Percentiles rank a stretch among this genome's conserved stretches.
These are phyloP conservation scores for Pachycephus smyrnensis DNA, from an alignment of 2,888 invertebrate species.

Conservation along the genomic window DNA sequence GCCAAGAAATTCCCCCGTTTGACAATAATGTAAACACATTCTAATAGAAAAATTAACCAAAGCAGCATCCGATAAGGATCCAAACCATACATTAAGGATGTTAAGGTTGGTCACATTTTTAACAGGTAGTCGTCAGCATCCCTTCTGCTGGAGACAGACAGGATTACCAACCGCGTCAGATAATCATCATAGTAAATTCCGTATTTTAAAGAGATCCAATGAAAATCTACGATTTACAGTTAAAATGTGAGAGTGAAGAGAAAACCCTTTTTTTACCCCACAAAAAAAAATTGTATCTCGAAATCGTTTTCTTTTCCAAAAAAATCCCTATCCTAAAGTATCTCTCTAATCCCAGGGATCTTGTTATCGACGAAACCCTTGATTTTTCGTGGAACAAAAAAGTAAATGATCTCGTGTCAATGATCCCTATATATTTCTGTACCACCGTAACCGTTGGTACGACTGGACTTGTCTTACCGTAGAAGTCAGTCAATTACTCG, in stretches of 20 bases:
- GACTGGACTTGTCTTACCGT: background rate
- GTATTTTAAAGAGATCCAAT: background rate
- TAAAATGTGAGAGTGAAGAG: background rate
- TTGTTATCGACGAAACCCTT: background rate
- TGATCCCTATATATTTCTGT: background rate
- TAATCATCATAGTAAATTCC: background rate
- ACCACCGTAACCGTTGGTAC: background rate
- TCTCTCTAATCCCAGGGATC: background rate
- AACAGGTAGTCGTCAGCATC: background rate
- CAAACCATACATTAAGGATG: background rate
- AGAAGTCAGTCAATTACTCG: background rate
- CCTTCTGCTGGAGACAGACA: background rate
- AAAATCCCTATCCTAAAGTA: background rate
- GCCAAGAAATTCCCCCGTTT: background rate
- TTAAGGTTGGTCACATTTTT: background rate
- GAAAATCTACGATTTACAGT: background rate
- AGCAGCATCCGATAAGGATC: conserved; percentile 14
- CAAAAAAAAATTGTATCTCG: too few relatives aligned
- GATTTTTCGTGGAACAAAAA: too few relatives aligned
- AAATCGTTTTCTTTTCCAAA: too few relatives aligned
- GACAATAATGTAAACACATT: conserved; percentile 26
- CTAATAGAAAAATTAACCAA: conserved; percentile 37
- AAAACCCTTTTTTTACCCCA: too few relatives aligned
- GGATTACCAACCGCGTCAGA: background rate
- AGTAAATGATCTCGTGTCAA: background rate